Evolutionary conservation across 2,888 invertebrate genomes (phyloP).

Genomic region (Melipona bicolor): DNA sequence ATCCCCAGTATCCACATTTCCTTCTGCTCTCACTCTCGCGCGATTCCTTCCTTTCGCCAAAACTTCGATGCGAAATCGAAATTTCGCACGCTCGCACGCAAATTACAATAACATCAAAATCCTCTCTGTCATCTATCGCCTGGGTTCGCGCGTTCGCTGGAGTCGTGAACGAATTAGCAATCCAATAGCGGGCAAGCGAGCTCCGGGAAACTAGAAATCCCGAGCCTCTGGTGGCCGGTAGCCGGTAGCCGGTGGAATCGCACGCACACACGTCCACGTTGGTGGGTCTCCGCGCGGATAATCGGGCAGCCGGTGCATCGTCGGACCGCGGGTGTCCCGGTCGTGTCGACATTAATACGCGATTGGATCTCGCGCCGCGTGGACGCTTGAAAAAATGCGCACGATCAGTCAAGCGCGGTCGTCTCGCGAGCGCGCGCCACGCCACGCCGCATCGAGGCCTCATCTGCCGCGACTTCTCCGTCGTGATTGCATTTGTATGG

Average conservation of each 20-base stretch:
- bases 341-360: slow-evolving; percentile 73
- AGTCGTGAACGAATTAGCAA: background rate
- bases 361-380: slow-evolving; percentile 64
- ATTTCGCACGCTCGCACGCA: background rate
- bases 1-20: background rate
- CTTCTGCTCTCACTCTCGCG: background rate
- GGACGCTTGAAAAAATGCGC: slow-evolving; percentile 55
- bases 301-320: slow-evolving; percentile 44
- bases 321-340: slow-evolving; percentile 58
- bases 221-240: background rate
- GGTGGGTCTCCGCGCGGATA: slow-evolving; percentile 36
- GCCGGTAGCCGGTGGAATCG: background rate
- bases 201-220: background rate
- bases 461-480: slow-evolving; percentile 60
- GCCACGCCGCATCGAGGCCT: slow-evolving; percentile 57
- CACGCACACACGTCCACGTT: slow-evolving; percentile 23
- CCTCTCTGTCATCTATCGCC: background rate
- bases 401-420: slow-evolving; percentile 58
- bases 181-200: background rate
- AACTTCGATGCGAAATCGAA: background rate
- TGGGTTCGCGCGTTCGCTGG: too few species aligned
- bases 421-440: slow-evolving; percentile 17
- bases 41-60: too few species aligned
- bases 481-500: slow-evolving; percentile 80
- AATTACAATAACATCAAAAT: background rate